A percentile compares a stretch with the other conserved stretches of the same genome.
Conservation (phyloP, 2,888 invertebrate species). For the Spisula subtruncata region DNA sequence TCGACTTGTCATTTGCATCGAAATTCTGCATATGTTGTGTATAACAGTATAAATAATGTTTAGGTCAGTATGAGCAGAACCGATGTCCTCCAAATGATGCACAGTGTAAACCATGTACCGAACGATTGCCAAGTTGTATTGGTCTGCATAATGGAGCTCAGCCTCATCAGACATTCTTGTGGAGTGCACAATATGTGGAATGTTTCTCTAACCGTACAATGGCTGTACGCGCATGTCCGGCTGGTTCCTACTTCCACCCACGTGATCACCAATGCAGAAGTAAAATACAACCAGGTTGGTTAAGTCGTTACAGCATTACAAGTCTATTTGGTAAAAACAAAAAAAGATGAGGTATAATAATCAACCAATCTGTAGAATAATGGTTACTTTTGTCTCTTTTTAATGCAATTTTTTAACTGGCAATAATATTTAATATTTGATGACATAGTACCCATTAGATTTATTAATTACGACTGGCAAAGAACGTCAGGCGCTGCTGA, state of each 20-base stretch:
- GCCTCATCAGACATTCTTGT: constrained; percentile 58
- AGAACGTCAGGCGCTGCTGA: no score
- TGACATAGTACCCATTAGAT: no score
- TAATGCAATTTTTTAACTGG: no score
- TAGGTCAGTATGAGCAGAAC: constrained; percentile 75
- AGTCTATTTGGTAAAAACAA: no score
- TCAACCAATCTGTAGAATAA: no score
- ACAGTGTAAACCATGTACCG: constrained; percentile 69
- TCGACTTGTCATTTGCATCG: no score
- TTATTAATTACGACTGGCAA: no score
- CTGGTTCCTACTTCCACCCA: constrained; percentile 67
- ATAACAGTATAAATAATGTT: background rate
- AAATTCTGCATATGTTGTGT: no score
- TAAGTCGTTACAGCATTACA: background rate
- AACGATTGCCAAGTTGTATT: constrained; percentile 72
- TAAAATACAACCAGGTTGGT: constrained; percentile 64
- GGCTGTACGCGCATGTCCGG: constrained; percentile 56
- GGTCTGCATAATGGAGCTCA: constrained; percentile 70
- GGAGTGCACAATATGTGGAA: constrained; percentile 62
- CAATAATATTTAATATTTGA: no score
- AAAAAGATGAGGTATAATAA: no score
- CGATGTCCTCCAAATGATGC: constrained; percentile 64
- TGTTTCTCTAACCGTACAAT: constrained; percentile 72
- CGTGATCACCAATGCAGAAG: constrained; percentile 56
- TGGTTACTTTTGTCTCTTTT: no score